A percentile compares a stretch with the other conserved stretches of the same genome.
phyloP scores from a whole-genome alignment of 2,797 vertebrate genomes.

The Rhincodon typus region DNA sequence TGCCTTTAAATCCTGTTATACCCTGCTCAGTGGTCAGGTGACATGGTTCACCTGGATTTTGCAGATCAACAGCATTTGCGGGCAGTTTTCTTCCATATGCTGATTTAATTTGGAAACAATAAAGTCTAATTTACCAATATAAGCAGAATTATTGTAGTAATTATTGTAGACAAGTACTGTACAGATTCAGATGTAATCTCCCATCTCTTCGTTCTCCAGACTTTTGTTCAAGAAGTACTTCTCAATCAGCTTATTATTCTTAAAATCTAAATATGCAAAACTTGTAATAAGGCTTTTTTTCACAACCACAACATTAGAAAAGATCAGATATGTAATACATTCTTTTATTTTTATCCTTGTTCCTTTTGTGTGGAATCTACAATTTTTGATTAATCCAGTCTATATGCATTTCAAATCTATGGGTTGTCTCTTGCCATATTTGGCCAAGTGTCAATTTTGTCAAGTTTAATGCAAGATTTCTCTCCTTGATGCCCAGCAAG shows the following conservation, averaged over 20 bases:
- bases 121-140: not conserved
- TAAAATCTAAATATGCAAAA: not conserved
- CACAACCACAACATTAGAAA: not conserved
- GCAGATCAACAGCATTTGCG: not conserved
- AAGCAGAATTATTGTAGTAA: not conserved
- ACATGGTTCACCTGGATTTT: not conserved
- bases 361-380: not conserved
- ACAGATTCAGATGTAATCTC: not conserved
- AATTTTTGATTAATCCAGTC: not conserved
- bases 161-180: not conserved
- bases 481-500: no score
- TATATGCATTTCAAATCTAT: not conserved
- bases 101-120: not conserved
- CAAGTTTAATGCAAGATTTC: no score
- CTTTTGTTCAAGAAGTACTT: not conserved
- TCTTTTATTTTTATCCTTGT: not conserved
- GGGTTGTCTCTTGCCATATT: no score
- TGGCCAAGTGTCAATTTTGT: no score
- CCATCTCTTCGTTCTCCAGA: not conserved
- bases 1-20: not conserved
- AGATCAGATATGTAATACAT: not conserved
- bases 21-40: not conserved
- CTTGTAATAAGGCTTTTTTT: not conserved
- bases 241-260: not conserved
- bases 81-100: not conserved